Conservation (phyloP, 2,113 vertebrate genomes). For the Clinocottus analis region DNA sequence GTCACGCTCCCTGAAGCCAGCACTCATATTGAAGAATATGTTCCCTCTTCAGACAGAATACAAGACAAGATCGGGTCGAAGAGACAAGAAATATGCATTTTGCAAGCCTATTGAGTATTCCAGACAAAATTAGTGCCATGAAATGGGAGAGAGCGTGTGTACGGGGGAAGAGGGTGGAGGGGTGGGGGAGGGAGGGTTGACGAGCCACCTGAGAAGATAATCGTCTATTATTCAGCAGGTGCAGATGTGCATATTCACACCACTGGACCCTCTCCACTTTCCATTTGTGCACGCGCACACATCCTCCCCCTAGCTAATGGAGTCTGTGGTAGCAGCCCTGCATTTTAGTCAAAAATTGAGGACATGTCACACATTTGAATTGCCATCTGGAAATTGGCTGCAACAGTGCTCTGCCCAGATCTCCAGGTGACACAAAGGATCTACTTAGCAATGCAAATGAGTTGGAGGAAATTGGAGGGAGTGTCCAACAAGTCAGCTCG, state of each 20-base stretch:
- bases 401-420: constrained; percentile 53
- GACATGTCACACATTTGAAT: constrained; percentile 63
- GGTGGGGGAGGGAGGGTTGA: too few relatives aligned
- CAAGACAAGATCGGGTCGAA: constrained; percentile 47
- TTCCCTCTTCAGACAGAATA: constrained; percentile 55
- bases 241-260: constrained; percentile 78
- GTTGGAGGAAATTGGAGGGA: constrained; percentile 45
- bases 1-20: constrained; percentile 61
- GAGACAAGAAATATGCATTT: constrained; percentile 71
- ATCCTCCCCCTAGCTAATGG: constrained; percentile 63
- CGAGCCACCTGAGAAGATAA: constrained; percentile 66
- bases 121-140: constrained; percentile 54
- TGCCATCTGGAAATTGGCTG: constrained; percentile 70
- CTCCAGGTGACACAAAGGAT: constrained; percentile 71
- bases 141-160: constrained; percentile 48
- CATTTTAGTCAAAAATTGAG: constrained; percentile 51
- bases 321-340: constrained; percentile 50
- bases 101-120: constrained; percentile 28
- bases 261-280: constrained; percentile 71
- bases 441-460: constrained; percentile 73
- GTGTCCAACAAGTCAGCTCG: constrained; percentile 50
- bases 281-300: constrained; percentile 55
- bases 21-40: constrained; percentile 47
- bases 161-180: too few relatives aligned
- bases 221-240: constrained; percentile 80